phyloP scores from a whole-genome alignment of 2,797 vertebrate species.

The Chanos chanos region DNA sequence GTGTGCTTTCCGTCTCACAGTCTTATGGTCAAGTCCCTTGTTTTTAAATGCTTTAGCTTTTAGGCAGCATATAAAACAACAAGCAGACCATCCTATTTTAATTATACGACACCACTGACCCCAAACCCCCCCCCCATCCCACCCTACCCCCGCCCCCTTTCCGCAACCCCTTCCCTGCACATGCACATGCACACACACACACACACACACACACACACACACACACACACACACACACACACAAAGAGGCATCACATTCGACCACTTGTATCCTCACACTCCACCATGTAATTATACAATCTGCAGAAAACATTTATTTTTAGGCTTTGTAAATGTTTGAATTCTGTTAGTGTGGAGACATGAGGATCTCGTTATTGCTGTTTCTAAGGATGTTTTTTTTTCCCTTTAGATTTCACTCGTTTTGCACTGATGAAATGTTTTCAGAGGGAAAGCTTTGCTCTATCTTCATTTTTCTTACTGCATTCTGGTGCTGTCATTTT shows the following conservation, averaged over 20 bases:
- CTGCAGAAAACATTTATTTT: constrained; percentile 61
- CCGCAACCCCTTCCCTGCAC: constrained; percentile 72
- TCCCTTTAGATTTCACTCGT: no score
- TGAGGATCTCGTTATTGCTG: neutral
- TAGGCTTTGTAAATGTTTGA: constrained; percentile 73
- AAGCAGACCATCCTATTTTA: constrained; percentile 71
- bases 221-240: constrained; percentile 4
- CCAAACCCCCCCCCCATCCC: constrained; percentile 56
- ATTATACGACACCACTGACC: constrained; percentile 64
- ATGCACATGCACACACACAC: neutral
- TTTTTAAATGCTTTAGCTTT: constrained; percentile 16
- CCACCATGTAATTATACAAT: constrained; percentile 39
- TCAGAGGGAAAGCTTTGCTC: no score
- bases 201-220: neutral
- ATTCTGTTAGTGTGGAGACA: constrained; percentile 38
- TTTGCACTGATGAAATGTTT: no score
- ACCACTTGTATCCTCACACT: constrained; percentile 31
- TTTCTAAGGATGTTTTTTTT: no score
- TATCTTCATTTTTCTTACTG: no score
- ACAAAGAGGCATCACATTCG: constrained; percentile 2
- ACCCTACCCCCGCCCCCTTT: constrained; percentile 45
- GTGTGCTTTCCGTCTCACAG: no score
- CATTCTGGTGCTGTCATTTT: no score
- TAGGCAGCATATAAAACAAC: constrained; percentile 68
- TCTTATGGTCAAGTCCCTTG: no score